Evolutionary conservation across 2,888 invertebrate genomes (phyloP).

Genomic region (Alviniconcha strummeri): DNA sequence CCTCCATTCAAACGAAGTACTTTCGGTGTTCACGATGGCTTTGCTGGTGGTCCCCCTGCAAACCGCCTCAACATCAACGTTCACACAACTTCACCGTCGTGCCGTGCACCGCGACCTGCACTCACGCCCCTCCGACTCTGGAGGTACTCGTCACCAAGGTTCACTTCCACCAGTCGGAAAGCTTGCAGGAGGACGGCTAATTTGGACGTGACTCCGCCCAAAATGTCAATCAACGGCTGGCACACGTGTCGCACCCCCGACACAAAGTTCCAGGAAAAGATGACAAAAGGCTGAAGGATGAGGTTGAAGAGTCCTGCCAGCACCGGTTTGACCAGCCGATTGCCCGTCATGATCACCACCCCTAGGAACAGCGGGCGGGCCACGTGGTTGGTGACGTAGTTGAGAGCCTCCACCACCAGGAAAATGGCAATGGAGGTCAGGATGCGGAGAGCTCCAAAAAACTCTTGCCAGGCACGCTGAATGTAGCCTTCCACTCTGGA

Average conservation of each 20-base stretch:
- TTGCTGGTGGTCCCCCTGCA: neutral
- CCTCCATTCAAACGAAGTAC: too few species aligned
- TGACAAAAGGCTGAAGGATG: conserved; percentile 28
- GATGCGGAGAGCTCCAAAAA: conserved; percentile 31
- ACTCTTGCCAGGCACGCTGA: conserved; percentile 30
- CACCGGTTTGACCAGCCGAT: conserved; percentile 27
- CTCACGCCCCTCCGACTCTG: neutral
- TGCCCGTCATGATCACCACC: conserved; percentile 11
- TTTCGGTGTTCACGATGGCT: too few species aligned
- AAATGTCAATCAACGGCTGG: conserved; percentile 29
- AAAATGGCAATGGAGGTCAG: conserved; percentile 25
- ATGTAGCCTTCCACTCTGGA: conserved; percentile 28
- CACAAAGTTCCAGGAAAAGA: conserved; percentile 32
- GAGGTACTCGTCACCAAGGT: neutral
- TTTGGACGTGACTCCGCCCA: conserved; percentile 13
- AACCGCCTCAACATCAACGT: neutral
- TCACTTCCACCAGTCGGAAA: conserved; percentile 29
- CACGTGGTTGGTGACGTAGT: conserved; percentile 22
- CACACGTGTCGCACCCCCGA: conserved; percentile 24
- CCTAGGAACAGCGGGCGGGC: conserved; percentile 29
- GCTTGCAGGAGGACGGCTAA: conserved; percentile 4
- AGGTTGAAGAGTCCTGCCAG: conserved; percentile 30
- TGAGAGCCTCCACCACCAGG: conserved; percentile 19
- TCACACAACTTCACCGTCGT: neutral
- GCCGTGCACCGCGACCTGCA: neutral